Evolutionary conservation across 2,797 vertebrate species (phyloP).

Genomic region (Pipistrellus nathusii): DNA sequence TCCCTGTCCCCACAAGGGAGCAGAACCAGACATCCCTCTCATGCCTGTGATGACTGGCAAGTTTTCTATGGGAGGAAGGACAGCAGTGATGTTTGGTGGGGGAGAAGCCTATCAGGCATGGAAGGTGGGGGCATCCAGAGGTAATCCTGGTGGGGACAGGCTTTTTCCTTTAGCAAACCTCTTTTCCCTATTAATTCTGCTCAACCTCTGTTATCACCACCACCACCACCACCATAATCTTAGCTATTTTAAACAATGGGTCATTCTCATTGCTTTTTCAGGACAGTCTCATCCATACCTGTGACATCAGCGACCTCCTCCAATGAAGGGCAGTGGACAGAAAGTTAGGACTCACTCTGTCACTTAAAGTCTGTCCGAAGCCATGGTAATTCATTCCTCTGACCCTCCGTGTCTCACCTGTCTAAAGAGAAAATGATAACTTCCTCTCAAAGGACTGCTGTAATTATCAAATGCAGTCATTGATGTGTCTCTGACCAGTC

Average conservation of each 20-base stretch:
- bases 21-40: neutral
- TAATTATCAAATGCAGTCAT: neutral
- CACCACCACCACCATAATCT: neutral
- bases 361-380: neutral
- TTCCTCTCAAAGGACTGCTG: neutral
- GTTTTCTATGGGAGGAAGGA: neutral
- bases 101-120: no score
- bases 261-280: neutral
- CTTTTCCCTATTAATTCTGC: neutral
- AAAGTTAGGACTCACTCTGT: neutral
- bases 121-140: no score
- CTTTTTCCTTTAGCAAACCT: neutral
- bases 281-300: neutral
- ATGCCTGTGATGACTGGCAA: fast-evolving
- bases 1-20: no score
- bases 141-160: neutral
- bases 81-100: neutral
- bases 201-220: neutral
- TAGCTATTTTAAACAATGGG: neutral
- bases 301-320: fast-evolving
- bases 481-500: neutral
- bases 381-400: neutral
- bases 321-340: neutral
- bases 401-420: neutral
- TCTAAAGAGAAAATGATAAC: neutral